Conservation (phyloP, 2,113 vertebrate species). For the Paramisgurnus dabryanus region DNA sequence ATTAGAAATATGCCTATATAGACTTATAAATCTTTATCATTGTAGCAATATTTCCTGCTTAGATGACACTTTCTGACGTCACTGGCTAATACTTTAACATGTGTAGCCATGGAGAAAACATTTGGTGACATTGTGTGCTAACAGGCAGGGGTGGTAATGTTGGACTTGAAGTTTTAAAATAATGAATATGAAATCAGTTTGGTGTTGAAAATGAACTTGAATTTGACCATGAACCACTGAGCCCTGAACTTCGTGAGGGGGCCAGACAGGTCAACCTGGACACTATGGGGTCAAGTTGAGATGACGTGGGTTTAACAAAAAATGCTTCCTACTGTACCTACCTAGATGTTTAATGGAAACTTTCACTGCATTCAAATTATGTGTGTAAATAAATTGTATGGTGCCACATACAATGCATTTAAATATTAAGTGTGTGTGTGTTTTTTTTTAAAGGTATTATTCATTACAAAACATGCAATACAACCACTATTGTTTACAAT, state of each 20-base stretch:
- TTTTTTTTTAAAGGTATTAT: not conserved
- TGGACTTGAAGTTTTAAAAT: not conserved
- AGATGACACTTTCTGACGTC: not conserved
- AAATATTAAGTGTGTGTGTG: not conserved
- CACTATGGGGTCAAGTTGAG: not conserved
- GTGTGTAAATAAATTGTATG: not conserved
- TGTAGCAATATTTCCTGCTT: not conserved
- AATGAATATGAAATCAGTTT: not conserved
- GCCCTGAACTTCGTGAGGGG: constrained; percentile 14
- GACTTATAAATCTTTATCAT: too few species aligned
- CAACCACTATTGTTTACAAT: too few species aligned
- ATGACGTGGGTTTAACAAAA: not conserved
- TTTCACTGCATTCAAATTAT: not conserved
- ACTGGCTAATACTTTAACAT: too few species aligned
- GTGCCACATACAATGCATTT: not conserved
- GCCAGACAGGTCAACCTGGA: constrained; percentile 23
- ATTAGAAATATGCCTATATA: not conserved
- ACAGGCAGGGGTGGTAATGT: not conserved
- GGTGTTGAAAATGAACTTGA: constrained; percentile 52
- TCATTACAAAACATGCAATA: too few species aligned
- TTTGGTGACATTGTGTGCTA: too few species aligned
- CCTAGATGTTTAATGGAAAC: not conserved
- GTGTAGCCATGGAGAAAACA: too few species aligned
- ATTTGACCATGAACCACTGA: constrained; percentile 59
- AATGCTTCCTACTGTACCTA: too few species aligned